These are phyloP conservation scores for Ctenicera cuprea DNA, from an alignment of 2,888 invertebrate species.

Conservation along the genomic window DNA sequence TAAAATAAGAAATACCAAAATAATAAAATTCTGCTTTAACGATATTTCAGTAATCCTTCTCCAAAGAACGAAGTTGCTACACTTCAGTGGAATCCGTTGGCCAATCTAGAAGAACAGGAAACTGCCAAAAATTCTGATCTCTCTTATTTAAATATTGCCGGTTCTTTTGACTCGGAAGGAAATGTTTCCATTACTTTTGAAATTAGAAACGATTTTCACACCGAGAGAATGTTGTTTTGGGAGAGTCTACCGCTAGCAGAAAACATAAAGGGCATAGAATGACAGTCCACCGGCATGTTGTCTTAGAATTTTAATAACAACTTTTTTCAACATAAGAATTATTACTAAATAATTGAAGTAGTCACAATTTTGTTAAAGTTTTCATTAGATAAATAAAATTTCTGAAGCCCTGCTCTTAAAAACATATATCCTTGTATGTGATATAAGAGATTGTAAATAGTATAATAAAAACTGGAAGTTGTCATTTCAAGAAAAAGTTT, in stretches of 20 bases:
- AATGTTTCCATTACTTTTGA: conserved; percentile 22
- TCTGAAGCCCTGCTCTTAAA: too few relatives aligned
- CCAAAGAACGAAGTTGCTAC: conserved; percentile 41
- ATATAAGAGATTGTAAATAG: too few relatives aligned
- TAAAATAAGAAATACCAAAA: too few relatives aligned
- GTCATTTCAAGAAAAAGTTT: too few relatives aligned
- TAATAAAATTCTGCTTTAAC: too few relatives aligned
- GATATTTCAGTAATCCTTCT: conserved; percentile 60
- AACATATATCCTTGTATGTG: too few relatives aligned
- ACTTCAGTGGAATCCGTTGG: conserved; percentile 42
- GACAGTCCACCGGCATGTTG: not conserved
- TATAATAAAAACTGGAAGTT: too few relatives aligned
- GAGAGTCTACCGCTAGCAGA: conserved; percentile 57
- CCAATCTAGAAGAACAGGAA: conserved; percentile 34
- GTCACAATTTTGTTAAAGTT: too few relatives aligned
- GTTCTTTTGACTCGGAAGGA: conserved; percentile 20
- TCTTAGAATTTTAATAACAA: too few relatives aligned
- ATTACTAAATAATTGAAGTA: too few relatives aligned
- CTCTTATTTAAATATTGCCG: conserved; percentile 58
- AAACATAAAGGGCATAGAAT: conserved; percentile 55
- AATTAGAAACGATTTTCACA: conserved; percentile 57
- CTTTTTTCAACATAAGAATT: too few relatives aligned
- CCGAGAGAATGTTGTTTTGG: conserved; percentile 61
- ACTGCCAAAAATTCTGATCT: conserved; percentile 54
- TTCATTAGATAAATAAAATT: too few relatives aligned